phyloP scores from a whole-genome alignment of 2,797 vertebrate genomes.

The Molothrus ater region DNA sequence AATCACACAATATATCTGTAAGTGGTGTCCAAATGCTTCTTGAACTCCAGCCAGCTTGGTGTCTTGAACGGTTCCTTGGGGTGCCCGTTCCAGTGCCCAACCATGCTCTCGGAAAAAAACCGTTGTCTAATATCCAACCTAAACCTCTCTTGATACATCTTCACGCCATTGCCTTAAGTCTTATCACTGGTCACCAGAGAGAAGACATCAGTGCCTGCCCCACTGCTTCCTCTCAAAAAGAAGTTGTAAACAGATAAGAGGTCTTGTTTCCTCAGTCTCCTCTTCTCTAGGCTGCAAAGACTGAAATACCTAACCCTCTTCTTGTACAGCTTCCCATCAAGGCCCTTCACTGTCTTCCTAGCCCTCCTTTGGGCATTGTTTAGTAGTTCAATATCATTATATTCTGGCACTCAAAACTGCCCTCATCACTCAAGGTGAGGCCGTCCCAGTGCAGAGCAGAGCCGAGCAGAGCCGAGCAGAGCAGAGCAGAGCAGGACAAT shows the following conservation, averaged over 20 bases:
- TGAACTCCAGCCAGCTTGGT: neutral
- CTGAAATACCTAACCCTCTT: neutral
- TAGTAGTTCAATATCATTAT: neutral
- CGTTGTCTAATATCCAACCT: neutral
- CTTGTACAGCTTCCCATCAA: neutral
- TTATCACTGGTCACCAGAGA: neutral
- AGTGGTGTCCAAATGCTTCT: neutral
- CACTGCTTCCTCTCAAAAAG: neutral
- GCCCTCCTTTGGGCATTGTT: neutral
- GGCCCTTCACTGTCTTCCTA: neutral
- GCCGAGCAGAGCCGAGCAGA: neutral
- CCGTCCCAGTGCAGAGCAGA: fast-evolving
- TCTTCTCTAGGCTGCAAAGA: neutral
- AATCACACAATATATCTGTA: neutral
- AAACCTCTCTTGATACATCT: neutral
- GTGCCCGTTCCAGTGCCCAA: neutral
- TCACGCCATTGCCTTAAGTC: neutral
- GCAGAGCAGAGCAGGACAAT: neutral
- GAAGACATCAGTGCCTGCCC: neutral
- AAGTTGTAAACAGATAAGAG: neutral
- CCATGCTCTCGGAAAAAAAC: neutral
- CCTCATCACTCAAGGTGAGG: fast-evolving
- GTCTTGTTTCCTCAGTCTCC: neutral
- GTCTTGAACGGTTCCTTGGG: neutral
- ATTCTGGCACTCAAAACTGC: neutral